Evolutionary conservation across 2,113 vertebrate genomes (phyloP).

Genomic region (Copsychus sechellarum): DNA sequence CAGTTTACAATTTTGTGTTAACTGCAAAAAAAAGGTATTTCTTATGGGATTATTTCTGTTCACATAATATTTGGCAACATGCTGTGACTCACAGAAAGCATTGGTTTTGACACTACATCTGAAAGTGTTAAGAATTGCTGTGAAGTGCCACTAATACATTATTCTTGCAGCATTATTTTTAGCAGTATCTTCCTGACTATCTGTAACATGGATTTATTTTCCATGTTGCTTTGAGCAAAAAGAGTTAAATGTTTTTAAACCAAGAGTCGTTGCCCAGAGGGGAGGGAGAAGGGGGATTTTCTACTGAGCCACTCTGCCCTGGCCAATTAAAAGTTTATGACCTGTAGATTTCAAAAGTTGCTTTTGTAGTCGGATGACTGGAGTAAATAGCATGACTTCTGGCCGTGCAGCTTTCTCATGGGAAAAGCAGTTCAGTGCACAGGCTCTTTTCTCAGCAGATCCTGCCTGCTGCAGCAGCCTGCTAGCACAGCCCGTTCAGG

Average conservation of each 20-base stretch:
- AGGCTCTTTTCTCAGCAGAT: neutral
- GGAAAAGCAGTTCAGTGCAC: slow-evolving; percentile 8
- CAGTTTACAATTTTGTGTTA: slow-evolving; percentile 61
- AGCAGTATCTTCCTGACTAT: slow-evolving; percentile 29
- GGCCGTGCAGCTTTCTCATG: neutral
- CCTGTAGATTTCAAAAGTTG: slow-evolving; percentile 62
- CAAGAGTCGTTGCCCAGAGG: slow-evolving; percentile 5
- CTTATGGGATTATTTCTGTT: slow-evolving; percentile 27
- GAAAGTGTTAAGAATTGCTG: slow-evolving; percentile 51
- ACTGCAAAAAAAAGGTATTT: slow-evolving; percentile 52
- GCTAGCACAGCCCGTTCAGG: neutral
- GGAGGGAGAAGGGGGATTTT: slow-evolving; percentile 41
- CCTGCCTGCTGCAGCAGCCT: neutral
- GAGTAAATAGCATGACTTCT: neutral
- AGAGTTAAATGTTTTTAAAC: slow-evolving; percentile 47
- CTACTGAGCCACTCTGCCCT: slow-evolving; percentile 43
- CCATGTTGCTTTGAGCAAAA: slow-evolving; percentile 34
- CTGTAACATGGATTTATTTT: neutral
- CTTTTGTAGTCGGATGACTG: slow-evolving; percentile 40
- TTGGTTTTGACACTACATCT: slow-evolving; percentile 59
- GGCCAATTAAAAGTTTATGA: slow-evolving; percentile 57
- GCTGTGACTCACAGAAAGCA: slow-evolving; percentile 40
- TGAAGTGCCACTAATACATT: slow-evolving; percentile 63
- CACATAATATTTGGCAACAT: slow-evolving; percentile 31
- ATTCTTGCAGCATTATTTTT: slow-evolving; percentile 54